Evolutionary conservation across 2,888 invertebrate species (phyloP).

Genomic region (Mesoligia furuncula): DNA sequence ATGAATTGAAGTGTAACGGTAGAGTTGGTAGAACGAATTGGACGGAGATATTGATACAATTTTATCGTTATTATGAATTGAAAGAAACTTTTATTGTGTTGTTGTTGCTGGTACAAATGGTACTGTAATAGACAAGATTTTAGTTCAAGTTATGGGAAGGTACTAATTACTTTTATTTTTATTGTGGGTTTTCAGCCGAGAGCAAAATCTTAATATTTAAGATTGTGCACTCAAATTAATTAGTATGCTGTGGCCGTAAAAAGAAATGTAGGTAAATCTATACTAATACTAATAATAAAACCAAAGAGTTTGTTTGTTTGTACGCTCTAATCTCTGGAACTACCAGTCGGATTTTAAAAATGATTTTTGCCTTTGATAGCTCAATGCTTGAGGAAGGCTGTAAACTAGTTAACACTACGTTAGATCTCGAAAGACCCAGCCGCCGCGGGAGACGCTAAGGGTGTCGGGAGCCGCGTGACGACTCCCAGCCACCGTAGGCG

Average conservation of each 20-base stretch:
- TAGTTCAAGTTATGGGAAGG: not conserved
- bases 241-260: not conserved
- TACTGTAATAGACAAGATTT: not conserved
- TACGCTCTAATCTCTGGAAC: not conserved
- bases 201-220: not conserved
- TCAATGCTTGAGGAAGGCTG: not conserved
- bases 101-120: not conserved
- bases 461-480: too few species aligned
- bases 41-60: constrained; percentile 15
- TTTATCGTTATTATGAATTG: constrained; percentile 3
- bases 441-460: too few species aligned
- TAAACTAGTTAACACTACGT: not conserved
- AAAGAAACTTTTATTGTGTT: not conserved
- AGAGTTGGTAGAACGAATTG: constrained; percentile 29
- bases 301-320: too few species aligned
- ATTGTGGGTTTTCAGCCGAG: too few species aligned
- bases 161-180: not conserved
- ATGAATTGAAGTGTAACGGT: constrained; percentile 49
- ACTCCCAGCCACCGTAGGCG: too few species aligned
- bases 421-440: too few species aligned
- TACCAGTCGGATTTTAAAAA: not conserved
- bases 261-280: not conserved
- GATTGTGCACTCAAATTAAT: not conserved
- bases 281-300: too few species aligned
- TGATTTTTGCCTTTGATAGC: not conserved